Evolutionary conservation across 1,140 invertebrate species (phyloP), one percentile per base, ranked within the genome.

Genomic region (Battus philenor): DNA sequence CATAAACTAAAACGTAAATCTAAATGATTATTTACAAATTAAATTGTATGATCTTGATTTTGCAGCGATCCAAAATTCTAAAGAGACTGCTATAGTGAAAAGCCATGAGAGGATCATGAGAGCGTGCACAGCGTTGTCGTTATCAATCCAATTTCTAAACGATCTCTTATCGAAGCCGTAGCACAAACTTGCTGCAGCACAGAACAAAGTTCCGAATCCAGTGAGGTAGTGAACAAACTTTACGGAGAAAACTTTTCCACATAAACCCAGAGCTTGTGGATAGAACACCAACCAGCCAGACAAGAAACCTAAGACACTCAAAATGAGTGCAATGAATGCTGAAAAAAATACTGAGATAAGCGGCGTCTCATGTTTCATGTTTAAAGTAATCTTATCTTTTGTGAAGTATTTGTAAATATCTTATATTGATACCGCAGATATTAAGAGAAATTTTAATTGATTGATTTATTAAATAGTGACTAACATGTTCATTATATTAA

Each of bases 291-390:
- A 12, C 20, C 51, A 22, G 16, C 60, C 57, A 20, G 58, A 57
- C 5, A 57, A 24, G 17, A 57, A 17, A 38, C 47, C 41, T 18
- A 55, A 4, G 13, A 63, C 5, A 13, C 30, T 49, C 11, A 47
- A 41, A 20, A 63, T 47, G 9, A 67, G 33, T 4, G 64, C 50
- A 36, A 41, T 57, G 18, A 60, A 32, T 12, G 51, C 64, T 67
- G 57, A 41, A 64, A 60, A 47, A 20, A 43, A 50, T 11, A 4
- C 31, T 29, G 7, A 39, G 20, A 10, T 32, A 39, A 20, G 7
- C 11, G 39, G 16, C 10, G 7, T 20, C 18, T n/a, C n/a, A n/a
- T n/a, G n/a, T n/a, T n/a, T n/a, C n/a, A n/a, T n/a, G n/a, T n/a
- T n/a, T n/a, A n/a, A n/a, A n/a, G n/a, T n/a, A n/a, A n/a, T n/a